Conservation (phyloP, 2,113 vertebrate genomes). For the Petrocephalus zakoni region DNA sequence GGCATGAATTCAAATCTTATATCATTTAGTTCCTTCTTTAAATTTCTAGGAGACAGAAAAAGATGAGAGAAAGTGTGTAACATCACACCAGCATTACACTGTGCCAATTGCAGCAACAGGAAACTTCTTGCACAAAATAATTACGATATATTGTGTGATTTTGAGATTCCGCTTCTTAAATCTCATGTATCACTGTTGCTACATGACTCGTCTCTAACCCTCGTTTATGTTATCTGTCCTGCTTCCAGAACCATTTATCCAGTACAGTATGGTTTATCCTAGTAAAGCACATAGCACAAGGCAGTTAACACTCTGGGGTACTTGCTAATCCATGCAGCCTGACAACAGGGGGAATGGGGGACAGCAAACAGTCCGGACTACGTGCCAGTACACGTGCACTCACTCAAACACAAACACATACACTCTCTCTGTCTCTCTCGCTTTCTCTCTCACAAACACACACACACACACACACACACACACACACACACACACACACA, state of each 20-base stretch:
- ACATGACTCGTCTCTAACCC: background rate
- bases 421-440: too few species aligned
- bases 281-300: background rate
- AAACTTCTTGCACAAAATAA: background rate
- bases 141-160: background rate
- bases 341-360: too few species aligned
- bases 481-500: background rate
- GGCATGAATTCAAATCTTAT: slow-evolving; percentile 98
- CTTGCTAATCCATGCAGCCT: background rate
- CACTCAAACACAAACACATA: background rate
- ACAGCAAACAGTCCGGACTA: too few species aligned
- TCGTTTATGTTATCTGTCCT: background rate
- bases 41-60: slow-evolving; percentile 71
- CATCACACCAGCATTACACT: background rate
- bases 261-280: background rate
- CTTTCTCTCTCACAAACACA: too few species aligned
- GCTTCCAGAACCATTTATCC: background rate
- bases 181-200: background rate
- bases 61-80: background rate
- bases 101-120: background rate
- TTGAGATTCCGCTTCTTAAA: background rate
- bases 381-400: background rate
- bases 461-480: background rate
- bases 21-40: slow-evolving; percentile 96
- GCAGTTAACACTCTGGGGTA: background rate